phyloP scores from a whole-genome alignment of 2,797 vertebrate genomes.

The Sebastes oblongus region DNA sequence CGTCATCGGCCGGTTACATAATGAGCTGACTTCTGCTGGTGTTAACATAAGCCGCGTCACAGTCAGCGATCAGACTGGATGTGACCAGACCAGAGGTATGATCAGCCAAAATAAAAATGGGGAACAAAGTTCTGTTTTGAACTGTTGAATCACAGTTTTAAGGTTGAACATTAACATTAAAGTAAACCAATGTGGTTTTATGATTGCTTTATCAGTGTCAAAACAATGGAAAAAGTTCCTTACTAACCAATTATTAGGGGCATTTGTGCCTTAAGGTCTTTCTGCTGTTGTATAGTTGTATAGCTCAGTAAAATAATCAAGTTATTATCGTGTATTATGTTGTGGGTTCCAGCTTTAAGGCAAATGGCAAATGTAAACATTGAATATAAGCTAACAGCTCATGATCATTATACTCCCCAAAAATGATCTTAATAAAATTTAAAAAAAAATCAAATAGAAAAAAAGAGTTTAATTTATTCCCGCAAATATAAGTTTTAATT shows the following conservation, averaged over 20 bases:
- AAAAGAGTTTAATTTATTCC: too few species aligned
- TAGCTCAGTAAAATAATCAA: neutral
- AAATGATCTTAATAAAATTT: neutral
- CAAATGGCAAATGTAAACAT: neutral
- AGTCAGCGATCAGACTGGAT: slow-evolving; percentile 76
- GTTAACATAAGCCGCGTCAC: slow-evolving; percentile 69
- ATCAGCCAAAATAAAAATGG: neutral
- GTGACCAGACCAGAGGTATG: slow-evolving; percentile 36
- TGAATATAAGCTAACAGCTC: neutral
- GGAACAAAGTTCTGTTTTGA: neutral
- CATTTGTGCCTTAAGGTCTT: neutral
- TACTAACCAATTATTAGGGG: neutral
- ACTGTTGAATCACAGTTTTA: neutral
- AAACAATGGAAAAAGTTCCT: neutral
- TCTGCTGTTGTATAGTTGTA: neutral
- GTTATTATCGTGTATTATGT: neutral
- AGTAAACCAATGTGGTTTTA: neutral
- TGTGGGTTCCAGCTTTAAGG: neutral
- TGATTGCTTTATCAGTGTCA: neutral
- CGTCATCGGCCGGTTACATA: slow-evolving; percentile 66
- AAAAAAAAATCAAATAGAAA: neutral
- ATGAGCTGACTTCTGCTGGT: slow-evolving; percentile 69
- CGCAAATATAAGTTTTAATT: neutral
- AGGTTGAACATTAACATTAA: neutral
- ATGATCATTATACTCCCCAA: neutral